Percentiles rank a stretch among this genome's conserved stretches.
Evolutionary conservation across 2,113 vertebrate species (phyloP).

Genomic region (Xiphophorus hellerii): DNA sequence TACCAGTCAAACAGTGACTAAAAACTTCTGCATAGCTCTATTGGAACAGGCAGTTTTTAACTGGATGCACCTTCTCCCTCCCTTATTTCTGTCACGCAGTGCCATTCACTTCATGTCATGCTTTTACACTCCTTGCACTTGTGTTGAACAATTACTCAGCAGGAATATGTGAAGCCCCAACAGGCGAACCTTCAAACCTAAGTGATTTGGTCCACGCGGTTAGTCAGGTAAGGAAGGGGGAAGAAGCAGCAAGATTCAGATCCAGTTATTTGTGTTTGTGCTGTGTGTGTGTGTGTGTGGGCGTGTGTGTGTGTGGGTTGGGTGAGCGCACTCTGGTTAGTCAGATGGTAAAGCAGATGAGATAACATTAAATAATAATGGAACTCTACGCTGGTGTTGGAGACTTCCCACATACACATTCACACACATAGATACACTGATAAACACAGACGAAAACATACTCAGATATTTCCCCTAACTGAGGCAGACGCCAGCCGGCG

Average conservation of each 20-base stretch:
- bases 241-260: constrained; percentile 40
- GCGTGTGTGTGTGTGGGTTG: neutral
- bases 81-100: constrained; percentile 37
- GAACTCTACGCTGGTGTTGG: constrained; percentile 67
- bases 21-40: constrained; percentile 49
- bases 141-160: constrained; percentile 14
- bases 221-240: constrained; percentile 38
- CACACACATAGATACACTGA: constrained; percentile 23
- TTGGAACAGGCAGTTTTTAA: constrained; percentile 65
- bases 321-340: constrained; percentile 41
- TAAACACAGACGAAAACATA: constrained; percentile 11
- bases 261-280: constrained; percentile 11
- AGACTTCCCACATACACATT: constrained; percentile 35
- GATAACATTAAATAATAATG: constrained; percentile 67
- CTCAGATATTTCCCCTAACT: constrained; percentile 49
- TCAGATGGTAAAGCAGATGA: constrained; percentile 69
- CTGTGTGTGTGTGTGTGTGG: neutral
- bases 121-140: constrained; percentile 3
- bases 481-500: constrained; percentile 50
- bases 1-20: constrained; percentile 18
- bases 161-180: constrained; percentile 24
- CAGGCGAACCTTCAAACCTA: constrained; percentile 17
- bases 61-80: constrained; percentile 1
- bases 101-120: constrained; percentile 29
- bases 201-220: constrained; percentile 29